Evolutionary conservation across 2,113 vertebrate species (phyloP).

Genomic region (Trinectes maculatus): DNA sequence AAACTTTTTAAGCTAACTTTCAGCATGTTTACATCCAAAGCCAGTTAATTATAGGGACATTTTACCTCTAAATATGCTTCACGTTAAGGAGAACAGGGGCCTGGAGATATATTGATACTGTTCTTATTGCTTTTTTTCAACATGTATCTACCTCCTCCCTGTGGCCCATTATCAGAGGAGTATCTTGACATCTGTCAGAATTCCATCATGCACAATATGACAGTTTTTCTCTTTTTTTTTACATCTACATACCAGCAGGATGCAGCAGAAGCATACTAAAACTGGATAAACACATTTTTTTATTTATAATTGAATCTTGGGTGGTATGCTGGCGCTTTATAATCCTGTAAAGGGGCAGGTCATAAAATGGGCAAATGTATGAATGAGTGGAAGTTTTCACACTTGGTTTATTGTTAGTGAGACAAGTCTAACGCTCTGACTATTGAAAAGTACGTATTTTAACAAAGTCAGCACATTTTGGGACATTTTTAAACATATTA

Average conservation of each 20-base stretch:
- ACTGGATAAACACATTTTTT: constrained; percentile 48
- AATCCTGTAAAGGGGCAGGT: constrained; percentile 1
- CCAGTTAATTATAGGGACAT: not conserved
- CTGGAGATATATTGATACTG: constrained; percentile 61
- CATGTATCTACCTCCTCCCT: constrained; percentile 55
- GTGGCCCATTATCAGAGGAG: constrained; percentile 50
- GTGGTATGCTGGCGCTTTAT: constrained; percentile 13
- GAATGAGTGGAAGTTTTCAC: constrained; percentile 2
- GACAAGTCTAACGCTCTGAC: constrained; percentile 2
- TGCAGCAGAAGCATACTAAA: constrained; percentile 53
- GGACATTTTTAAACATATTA: not conserved
- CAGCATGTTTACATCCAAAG: not conserved
- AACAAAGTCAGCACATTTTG: constrained; percentile 1
- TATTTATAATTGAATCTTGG: constrained; percentile 37
- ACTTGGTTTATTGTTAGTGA: not conserved
- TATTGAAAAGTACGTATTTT: not conserved
- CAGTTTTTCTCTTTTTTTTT: constrained; percentile 43
- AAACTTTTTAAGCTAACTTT: not conserved
- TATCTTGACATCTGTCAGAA: constrained; percentile 69
- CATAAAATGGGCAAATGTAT: constrained; percentile 10
- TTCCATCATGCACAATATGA: constrained; percentile 53
- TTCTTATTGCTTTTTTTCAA: constrained; percentile 65
- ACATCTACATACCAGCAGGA: constrained; percentile 33
- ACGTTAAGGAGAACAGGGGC: constrained; percentile 19
- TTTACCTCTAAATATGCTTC: not conserved